Evolutionary conservation across 1,140 invertebrate genomes (phyloP).

Genomic region (Anagrus nilaparvatae): DNA sequence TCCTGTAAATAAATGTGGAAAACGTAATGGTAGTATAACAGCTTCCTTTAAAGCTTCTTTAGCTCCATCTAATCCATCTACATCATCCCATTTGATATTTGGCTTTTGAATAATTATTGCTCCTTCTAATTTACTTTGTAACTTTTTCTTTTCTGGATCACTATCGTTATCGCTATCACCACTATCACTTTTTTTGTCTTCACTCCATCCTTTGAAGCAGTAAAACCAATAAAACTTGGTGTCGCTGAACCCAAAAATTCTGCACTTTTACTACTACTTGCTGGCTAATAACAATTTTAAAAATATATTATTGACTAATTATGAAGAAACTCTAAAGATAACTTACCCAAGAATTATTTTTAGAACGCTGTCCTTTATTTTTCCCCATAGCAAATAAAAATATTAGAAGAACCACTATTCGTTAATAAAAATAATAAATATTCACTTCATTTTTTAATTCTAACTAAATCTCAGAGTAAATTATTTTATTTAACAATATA

Average conservation of each 20-base stretch:
- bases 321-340: too few relatives aligned
- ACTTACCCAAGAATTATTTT: constrained; percentile 66
- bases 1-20: constrained; percentile 97
- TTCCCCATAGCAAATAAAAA: too few relatives aligned
- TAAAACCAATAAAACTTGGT: constrained; percentile 61
- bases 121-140: constrained; percentile 80
- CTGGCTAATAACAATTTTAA: constrained; percentile 56
- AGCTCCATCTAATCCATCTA: constrained; percentile 91
- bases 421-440: too few relatives aligned
- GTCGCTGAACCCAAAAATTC: constrained; percentile 53
- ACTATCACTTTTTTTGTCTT: constrained; percentile 78
- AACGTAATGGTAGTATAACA: constrained; percentile 97
- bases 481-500: too few relatives aligned
- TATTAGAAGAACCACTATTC: too few relatives aligned
- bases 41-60: constrained; percentile 99
- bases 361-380: constrained; percentile 63
- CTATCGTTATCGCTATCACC: constrained; percentile 66
- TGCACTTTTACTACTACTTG: constrained; percentile 69
- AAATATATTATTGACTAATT: constrained; percentile 13
- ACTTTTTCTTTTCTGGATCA: constrained; percentile 92
- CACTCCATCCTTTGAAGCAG: constrained; percentile 48
- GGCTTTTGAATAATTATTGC: constrained; percentile 97
- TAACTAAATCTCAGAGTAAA: too few relatives aligned
- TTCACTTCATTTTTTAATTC: too few relatives aligned
- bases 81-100: constrained; percentile 94